Evolutionary conservation across 2,113 vertebrate species (phyloP), one percentile per base, ranked within the genome.

Genomic region (Phycodurus eques): DNA sequence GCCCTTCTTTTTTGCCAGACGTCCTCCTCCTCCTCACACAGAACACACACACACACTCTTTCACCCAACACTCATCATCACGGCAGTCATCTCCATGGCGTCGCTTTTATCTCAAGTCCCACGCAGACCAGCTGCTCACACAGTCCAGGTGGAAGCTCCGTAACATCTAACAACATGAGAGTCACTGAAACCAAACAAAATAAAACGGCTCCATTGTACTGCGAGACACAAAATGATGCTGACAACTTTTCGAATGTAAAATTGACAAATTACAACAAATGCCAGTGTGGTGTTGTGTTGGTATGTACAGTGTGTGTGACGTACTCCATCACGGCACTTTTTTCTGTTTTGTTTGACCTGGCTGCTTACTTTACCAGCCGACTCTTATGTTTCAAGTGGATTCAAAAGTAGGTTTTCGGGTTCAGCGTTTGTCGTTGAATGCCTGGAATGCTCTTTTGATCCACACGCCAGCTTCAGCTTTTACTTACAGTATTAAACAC

Each of bases 231-330:
- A 64, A 64, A 43, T 44, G 9, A 46, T 13, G 63, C 7, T 61
- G 33, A 14, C 57, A 14, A 35, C 8, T 61, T 33, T 39, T 35
- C 15, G 4, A 61, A 17, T 15, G 35, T 46, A 2, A 44, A 65
- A 19, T n/a, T 12, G 35, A 53, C 66, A 35, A 70, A 9, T 63
- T 62, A 39, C 62, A 68, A 56, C 51, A 77, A 64, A 76, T 85
- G 66, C 88, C 83, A 78, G n/a, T 82, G 56, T n/a, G 67, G 39
- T 81, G 33, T 60, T 67, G 64, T 87, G 72, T 88, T 62, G 85
- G 81, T 89, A 80, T 88, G 68, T 91, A 64, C 82, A 78, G 17
- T n/a, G 12, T 85, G 72, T 89, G 88, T 88, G 84, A 87, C 81
- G 89, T 87, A 86, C 76, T 72, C 76, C 86, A 88, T 91, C 87